A percentile compares a stretch with the other conserved stretches of the same genome.
phyloP scores from a whole-genome alignment of 2,113 vertebrate species.

The Pardalotus punctatus region DNA sequence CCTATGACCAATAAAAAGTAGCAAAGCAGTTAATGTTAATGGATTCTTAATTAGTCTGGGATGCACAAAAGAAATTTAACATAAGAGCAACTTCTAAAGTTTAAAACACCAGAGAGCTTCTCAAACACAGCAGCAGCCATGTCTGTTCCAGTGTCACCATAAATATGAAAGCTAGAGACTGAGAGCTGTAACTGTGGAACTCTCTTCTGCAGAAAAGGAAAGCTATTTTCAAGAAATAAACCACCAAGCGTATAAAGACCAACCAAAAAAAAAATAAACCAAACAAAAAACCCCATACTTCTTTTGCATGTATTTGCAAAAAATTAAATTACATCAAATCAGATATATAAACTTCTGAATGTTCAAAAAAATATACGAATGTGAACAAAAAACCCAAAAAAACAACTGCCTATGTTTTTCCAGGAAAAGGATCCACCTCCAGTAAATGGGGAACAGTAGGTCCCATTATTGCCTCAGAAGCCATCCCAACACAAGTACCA shows the following conservation, averaged over 20 bases:
- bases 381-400: not conserved
- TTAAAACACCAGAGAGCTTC: constrained; percentile 12
- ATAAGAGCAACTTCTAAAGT: not conserved
- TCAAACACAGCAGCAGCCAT: not conserved
- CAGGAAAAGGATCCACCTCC: not conserved
- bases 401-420: not conserved
- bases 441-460: not conserved
- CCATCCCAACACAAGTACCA: not conserved
- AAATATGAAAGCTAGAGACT: not conserved
- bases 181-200: not conserved
- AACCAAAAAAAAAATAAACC: not conserved
- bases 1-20: constrained; percentile 7
- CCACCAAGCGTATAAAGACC: not conserved
- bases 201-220: not conserved
- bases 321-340: not conserved
- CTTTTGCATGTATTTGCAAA: not conserved
- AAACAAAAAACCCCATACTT: not conserved
- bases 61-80: constrained; percentile 22
- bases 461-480: not conserved
- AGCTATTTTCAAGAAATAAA: not conserved
- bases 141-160: not conserved
- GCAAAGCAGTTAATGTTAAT: not conserved
- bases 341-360: not conserved
- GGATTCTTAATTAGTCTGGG: constrained; percentile 39
- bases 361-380: not conserved